Base-by-base conservation (phyloP, 2,888 invertebrate species). In the Neoascia interrupta region DNA sequence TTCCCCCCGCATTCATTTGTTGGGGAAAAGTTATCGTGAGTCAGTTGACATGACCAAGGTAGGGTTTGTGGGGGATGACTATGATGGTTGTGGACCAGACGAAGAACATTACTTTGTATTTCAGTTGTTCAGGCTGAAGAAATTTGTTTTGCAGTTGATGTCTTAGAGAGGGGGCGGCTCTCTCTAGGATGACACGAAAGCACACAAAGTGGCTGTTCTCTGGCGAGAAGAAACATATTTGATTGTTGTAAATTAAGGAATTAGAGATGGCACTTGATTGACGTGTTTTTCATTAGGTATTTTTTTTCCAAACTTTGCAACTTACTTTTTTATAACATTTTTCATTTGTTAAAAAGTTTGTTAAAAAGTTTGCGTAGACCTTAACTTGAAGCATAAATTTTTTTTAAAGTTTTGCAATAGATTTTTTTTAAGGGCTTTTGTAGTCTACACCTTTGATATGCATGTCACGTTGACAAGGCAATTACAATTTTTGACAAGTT, bases 201-300 rank as follows among this genome's bases (percentile, higher is more conserved):
- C n/a, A n/a, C n/a, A n/a, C 3, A 31, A 4, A 6, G 31, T 31
- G 3, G 31, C 31, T 3, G 31, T 31, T n/a, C 3, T 26, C 4
- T 58, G 23, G 45, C 37, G 37, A 6, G 26, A 45, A 37, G 41
- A 28, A 37, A 34, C 43, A 15, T 21, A 43, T 63, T 51, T 60
- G 31, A 64, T 60, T 66, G 64, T 61, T 37, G 43, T 41, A 34
- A 76, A 72, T 64, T 64, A 60, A 66, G 18, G 36, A 66, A 60
- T 53, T 70, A 76, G 47, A 60, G 60, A 60, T 76, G 76, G 47
- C 76, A 72, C 47, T 70, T 76, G 76, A 72, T 64, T 76, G 76
- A 76, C 76, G 39, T 70, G 70, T 76, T 70, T 76, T 70, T 76
- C 64, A 70, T 76, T 76, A 64, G 45, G 68, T 63, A 47, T 15